These are phyloP conservation scores for Protobothrops flavoviridis DNA, from an alignment of 2,113 vertebrate genomes.

Conservation along the genomic window DNA sequence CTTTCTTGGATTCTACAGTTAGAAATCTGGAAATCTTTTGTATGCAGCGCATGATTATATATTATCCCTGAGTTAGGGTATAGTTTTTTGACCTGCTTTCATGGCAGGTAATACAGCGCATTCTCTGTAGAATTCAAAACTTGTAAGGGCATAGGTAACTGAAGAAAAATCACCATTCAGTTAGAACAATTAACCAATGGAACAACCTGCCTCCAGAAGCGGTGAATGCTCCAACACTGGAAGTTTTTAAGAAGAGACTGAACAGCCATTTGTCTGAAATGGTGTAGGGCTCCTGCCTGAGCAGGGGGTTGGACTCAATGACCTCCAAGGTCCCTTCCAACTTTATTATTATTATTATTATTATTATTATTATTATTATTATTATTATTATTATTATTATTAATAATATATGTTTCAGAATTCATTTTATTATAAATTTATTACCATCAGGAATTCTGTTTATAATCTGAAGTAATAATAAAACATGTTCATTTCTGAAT, in stretches of 20 bases:
- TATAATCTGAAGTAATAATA: background rate
- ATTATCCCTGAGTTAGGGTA: background rate
- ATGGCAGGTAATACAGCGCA: background rate
- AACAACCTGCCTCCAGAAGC: no score
- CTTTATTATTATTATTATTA: no score
- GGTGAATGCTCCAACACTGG: no score
- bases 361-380: no score
- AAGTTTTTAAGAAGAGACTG: no score
- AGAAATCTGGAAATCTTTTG: background rate
- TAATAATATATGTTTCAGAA: background rate
- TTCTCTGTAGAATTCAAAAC: background rate
- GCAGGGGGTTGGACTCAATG: no score
- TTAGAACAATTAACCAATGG: no score
- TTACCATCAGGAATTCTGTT: background rate
- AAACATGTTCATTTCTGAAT: background rate
- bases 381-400: no score
- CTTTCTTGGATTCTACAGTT: background rate
- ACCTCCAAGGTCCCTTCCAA: no score
- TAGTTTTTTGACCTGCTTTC: background rate
- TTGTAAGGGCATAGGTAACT: background rate
- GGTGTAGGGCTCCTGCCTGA: no score
- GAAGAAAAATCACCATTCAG: background rate
- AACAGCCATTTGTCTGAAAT: no score
- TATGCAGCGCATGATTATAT: background rate
- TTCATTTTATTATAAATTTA: background rate